Evolutionary conservation across 1,140 invertebrate species (phyloP).

Genomic region (Lepidurus apus): DNA sequence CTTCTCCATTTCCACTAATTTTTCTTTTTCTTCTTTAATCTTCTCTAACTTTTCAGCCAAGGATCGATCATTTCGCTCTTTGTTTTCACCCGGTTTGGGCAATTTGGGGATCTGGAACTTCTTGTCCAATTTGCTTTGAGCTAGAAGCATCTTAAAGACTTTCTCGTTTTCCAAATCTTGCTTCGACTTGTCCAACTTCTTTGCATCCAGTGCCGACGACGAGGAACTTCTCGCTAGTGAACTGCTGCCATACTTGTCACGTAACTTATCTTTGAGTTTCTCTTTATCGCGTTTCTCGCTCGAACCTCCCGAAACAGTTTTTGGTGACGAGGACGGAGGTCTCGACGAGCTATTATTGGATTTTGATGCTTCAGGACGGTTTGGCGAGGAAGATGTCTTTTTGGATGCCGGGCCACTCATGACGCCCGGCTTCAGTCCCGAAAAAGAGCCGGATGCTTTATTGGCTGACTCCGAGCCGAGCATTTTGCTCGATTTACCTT

Average conservation of each 20-base stretch:
- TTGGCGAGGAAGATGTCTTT: slow-evolving; percentile 45
- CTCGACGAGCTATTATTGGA: slow-evolving; percentile 13
- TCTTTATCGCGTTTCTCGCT: background rate
- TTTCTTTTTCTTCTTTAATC: slow-evolving; percentile 19
- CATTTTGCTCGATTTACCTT: slow-evolving; percentile 44
- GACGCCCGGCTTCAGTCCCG: slow-evolving; percentile 75
- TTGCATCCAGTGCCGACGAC: background rate
- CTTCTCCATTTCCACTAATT: background rate
- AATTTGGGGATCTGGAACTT: slow-evolving; percentile 82
- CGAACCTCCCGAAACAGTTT: background rate
- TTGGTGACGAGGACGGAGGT: slow-evolving; percentile 7
- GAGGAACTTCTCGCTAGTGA: background rate
- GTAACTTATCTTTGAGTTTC: slow-evolving; percentile 26
- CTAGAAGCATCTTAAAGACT: background rate
- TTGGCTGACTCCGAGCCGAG: slow-evolving; percentile 48
- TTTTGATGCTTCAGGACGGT: slow-evolving; percentile 43
- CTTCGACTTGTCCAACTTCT: slow-evolving; percentile 39
- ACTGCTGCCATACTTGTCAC: slow-evolving; percentile 39
- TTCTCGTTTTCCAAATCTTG: slow-evolving; percentile 1
- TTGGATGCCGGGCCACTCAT: slow-evolving; percentile 72
- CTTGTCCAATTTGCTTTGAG: slow-evolving; percentile 53
- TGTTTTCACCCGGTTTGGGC: slow-evolving; percentile 43
- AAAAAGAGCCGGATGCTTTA: slow-evolving; percentile 68
- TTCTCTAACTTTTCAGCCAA: background rate
- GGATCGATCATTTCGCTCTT: background rate